Conservation (phyloP, 37 sponge, comb jelly and placozoan species). For the Aplysina aerophoba region DNA sequence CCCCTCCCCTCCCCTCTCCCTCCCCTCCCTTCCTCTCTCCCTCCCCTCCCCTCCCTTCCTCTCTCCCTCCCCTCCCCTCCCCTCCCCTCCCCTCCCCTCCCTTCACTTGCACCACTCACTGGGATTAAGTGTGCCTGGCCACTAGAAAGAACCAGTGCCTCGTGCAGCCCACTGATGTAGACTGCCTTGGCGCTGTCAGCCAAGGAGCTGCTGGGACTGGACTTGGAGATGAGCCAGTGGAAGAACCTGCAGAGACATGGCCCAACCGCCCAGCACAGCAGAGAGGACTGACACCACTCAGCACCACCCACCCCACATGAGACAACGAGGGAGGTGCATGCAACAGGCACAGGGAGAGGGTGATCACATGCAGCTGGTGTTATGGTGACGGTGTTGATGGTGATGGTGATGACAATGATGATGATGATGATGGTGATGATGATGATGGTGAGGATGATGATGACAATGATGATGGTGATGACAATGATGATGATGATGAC, state of each 20-base stretch:
- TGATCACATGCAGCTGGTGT: too few relatives aligned
- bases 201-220: conserved; percentile 27
- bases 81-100: neutral
- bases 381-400: too few relatives aligned
- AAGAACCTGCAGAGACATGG: conserved; percentile 44
- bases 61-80: neutral
- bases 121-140: conserved; percentile 22
- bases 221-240: conserved; percentile 71
- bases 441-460: too few relatives aligned
- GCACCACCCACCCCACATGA: too few relatives aligned
- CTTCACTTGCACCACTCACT: conserved; percentile 28
- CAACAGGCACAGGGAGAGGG: too few relatives aligned
- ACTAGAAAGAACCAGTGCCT: conserved; percentile 37
- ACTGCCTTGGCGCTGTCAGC: conserved; percentile 55
- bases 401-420: too few relatives aligned
- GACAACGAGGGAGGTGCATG: too few relatives aligned
- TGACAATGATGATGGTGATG: too few relatives aligned
- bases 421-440: too few relatives aligned
- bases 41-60: neutral
- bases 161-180: conserved; percentile 69
- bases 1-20: neutral
- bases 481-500: too few relatives aligned
- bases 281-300: neutral
- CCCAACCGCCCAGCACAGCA: neutral
- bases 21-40: neutral